Evolutionary conservation across 2,113 vertebrate genomes (phyloP).

Genomic region (Aphyosemion australe): DNA sequence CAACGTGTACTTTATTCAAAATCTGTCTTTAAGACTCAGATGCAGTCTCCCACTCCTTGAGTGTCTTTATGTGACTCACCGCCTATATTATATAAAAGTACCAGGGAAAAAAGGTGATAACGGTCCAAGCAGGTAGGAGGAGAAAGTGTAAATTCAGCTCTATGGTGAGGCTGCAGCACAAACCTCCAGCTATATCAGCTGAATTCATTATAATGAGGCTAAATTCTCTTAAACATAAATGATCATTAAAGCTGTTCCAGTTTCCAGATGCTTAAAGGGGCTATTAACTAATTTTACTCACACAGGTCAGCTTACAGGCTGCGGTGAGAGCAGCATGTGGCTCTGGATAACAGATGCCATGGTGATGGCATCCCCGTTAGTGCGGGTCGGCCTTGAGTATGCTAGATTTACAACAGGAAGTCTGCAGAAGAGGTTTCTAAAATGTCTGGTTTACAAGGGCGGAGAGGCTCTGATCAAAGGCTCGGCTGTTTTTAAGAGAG

Average conservation of each 20-base stretch:
- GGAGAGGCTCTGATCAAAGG: background rate
- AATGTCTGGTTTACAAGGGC: background rate
- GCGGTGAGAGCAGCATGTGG: background rate
- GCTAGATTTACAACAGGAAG: constrained; percentile 7
- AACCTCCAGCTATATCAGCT: constrained; percentile 24
- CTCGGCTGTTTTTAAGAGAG: background rate
- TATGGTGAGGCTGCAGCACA: constrained; percentile 17
- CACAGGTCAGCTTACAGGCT: background rate
- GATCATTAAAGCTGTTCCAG: constrained; percentile 5
- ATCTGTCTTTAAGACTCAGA: constrained; percentile 50
- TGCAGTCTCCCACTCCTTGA: constrained; percentile 58
- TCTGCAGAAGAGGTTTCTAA: background rate
- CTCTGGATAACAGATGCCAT: background rate
- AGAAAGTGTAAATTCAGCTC: constrained; percentile 44
- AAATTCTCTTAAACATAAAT: constrained; percentile 23
- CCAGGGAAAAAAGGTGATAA: constrained; percentile 42
- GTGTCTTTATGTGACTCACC: constrained; percentile 65
- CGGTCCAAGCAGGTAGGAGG: constrained; percentile 57
- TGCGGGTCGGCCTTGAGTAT: background rate
- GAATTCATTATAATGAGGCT: constrained; percentile 30
- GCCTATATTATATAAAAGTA: constrained; percentile 65
- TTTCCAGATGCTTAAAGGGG: constrained; percentile 6
- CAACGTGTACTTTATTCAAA: constrained; percentile 47
- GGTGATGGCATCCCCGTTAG: constrained; percentile 13
- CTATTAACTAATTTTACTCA: constrained; percentile 1